These are phyloP conservation scores for Clarias batrachus DNA, from an alignment of 2,113 vertebrate genomes.

Conservation along the genomic window DNA sequence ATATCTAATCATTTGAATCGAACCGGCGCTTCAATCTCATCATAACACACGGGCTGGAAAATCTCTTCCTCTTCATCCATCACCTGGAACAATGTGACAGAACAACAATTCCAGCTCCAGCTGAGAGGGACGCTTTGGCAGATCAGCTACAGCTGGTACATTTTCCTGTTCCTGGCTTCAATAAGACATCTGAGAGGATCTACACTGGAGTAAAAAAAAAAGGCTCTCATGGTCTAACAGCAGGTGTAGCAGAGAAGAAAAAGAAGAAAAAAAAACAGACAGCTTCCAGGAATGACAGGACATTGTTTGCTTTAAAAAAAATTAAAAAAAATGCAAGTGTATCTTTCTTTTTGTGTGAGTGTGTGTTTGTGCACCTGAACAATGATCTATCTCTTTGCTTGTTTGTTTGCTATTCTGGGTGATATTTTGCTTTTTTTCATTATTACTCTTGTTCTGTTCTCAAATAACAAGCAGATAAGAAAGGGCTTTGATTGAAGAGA, in stretches of 20 bases:
- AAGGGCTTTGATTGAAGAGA: background rate
- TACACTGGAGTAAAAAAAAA: slow-evolving; percentile 36
- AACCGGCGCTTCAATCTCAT: background rate
- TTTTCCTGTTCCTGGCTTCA: slow-evolving; percentile 34
- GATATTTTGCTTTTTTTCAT: background rate
- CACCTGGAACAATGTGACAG: slow-evolving; percentile 43
- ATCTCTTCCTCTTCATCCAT: slow-evolving; percentile 61
- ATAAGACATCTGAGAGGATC: slow-evolving; percentile 38
- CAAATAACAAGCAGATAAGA: background rate
- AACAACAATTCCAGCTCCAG: background rate
- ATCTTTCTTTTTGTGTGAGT: background rate
- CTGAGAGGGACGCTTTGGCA: slow-evolving; percentile 32
- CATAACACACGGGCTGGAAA: background rate
- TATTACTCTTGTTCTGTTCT: background rate
- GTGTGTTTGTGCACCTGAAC: background rate
- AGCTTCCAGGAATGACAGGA: slow-evolving; percentile 15
- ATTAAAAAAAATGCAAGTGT: background rate
- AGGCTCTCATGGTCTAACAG: slow-evolving; percentile 35
- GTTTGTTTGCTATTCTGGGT: background rate
- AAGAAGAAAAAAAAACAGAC: slow-evolving; percentile 40
- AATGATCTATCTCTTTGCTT: slow-evolving; percentile 12
- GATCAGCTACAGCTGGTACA: background rate
- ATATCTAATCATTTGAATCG: background rate
- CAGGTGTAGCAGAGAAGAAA: slow-evolving; percentile 50
- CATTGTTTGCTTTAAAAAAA: slow-evolving; percentile 24